phyloP scores from a whole-genome alignment of 1,140 invertebrate species.

The Zelostemma sp. region DNA sequence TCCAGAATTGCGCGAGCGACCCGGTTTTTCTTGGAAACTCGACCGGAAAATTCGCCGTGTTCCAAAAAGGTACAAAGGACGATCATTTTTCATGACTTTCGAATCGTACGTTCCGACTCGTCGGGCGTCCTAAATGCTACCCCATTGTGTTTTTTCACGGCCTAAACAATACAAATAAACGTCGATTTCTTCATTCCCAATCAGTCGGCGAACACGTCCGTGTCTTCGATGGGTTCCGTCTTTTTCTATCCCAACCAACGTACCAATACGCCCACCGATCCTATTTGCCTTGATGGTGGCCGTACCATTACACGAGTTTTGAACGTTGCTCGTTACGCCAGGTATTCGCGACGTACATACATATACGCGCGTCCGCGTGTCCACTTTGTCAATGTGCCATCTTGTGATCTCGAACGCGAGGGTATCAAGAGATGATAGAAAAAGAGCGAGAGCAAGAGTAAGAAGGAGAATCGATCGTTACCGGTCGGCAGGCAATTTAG shows the following conservation, averaged over 20 bases:
- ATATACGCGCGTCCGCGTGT: conserved; percentile 33
- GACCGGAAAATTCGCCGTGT: no score
- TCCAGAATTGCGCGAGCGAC: no score
- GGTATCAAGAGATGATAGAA: conserved; percentile 25
- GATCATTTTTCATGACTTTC: no score
- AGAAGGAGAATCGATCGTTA: conserved; percentile 48
- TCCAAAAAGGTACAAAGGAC: no score
- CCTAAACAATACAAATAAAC: no score
- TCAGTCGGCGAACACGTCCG: neutral
- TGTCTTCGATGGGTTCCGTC: no score
- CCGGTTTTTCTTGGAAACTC: no score
- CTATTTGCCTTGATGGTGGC: conserved; percentile 59
- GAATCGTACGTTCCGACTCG: no score
- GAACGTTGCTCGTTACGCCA: conserved; percentile 59
- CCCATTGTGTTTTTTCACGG: no score
- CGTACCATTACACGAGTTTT: conserved; percentile 66
- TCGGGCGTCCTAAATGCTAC: no score
- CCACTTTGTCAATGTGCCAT: conserved; percentile 60
- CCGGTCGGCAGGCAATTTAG: conserved; percentile 46
- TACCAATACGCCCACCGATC: conserved; percentile 53
- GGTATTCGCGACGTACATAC: conserved; percentile 43
- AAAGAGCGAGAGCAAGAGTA: no score
- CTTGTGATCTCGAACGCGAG: conserved; percentile 24
- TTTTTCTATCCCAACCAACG: conserved; percentile 16
- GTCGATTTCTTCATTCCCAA: neutral